phyloP scores from a whole-genome alignment of 2,113 vertebrate genomes.

The Indri indri region DNA sequence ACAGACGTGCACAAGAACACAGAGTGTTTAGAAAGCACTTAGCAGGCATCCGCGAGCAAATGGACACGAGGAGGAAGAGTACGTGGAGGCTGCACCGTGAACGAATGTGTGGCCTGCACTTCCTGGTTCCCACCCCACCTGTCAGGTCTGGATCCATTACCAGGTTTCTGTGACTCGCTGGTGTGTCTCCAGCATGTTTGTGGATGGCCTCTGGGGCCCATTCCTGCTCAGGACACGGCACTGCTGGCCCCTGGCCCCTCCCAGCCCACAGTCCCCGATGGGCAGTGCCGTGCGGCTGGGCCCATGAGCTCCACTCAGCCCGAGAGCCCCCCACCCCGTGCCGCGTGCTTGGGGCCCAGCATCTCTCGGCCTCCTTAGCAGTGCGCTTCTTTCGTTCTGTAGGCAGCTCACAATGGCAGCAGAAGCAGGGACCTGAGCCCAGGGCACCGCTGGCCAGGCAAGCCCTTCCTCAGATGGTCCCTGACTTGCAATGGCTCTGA shows the following conservation, averaged over 20 bases:
- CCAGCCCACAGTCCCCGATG: background rate
- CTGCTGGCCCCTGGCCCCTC: background rate
- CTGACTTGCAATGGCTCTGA: background rate
- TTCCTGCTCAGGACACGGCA: background rate
- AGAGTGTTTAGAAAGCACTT: background rate
- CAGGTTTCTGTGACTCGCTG: rapidly evolving
- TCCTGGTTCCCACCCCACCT: background rate
- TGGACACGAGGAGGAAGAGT: background rate
- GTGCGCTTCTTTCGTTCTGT: rapidly evolving
- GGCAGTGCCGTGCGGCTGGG: background rate
- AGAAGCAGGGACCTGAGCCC: rapidly evolving
- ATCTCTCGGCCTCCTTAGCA: no score
- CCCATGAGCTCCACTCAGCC: background rate
- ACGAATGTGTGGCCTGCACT: rapidly evolving
- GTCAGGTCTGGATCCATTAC: no score
- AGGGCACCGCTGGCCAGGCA: background rate
- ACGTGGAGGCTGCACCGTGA: rapidly evolving
- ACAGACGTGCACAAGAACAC: background rate
- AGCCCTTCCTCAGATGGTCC: background rate
- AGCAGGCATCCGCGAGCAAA: rapidly evolving
- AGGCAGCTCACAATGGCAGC: background rate
- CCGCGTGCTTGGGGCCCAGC: background rate
- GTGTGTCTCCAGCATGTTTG: rapidly evolving
- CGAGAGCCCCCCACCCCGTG: rapidly evolving
- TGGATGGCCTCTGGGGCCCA: background rate